phyloP scores from a whole-genome alignment of 2,797 vertebrate species.

The Sebastes vulpes region DNA sequence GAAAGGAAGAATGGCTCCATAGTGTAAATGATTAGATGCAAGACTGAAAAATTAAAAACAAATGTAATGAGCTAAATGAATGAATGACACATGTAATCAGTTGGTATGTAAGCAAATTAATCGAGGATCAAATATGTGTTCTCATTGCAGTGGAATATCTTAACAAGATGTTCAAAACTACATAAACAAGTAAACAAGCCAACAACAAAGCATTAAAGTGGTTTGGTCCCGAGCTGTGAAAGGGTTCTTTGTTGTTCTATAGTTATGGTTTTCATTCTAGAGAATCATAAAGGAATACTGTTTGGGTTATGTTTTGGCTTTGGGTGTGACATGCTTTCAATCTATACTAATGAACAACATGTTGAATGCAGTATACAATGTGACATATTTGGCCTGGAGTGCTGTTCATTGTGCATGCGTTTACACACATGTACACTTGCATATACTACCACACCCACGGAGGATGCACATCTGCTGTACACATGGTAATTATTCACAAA shows the following conservation, averaged over 20 bases:
- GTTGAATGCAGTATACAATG: neutral
- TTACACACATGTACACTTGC: neutral
- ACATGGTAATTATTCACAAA: conserved; percentile 34
- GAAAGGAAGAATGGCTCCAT: neutral
- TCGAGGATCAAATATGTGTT: neutral
- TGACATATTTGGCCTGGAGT: neutral
- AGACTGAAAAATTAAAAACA: neutral
- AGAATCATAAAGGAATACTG: neutral
- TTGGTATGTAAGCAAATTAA: neutral
- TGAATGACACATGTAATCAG: neutral
- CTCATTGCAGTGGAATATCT: neutral
- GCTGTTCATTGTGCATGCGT: neutral
- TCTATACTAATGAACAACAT: conserved; percentile 23
- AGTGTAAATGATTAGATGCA: neutral
- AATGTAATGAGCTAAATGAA: neutral
- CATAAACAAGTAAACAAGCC: conserved; percentile 8
- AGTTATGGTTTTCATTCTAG: neutral
- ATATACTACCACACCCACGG: neutral
- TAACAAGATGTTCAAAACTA: neutral
- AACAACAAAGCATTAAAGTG: neutral
- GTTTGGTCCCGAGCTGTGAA: neutral
- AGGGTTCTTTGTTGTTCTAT: neutral
- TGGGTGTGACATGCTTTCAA: neutral
- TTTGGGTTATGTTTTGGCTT: neutral
- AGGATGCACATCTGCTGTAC: conserved; percentile 50